Conservation (phyloP, 2,888 invertebrate genomes). For the Ormyrus nitidulus region DNA sequence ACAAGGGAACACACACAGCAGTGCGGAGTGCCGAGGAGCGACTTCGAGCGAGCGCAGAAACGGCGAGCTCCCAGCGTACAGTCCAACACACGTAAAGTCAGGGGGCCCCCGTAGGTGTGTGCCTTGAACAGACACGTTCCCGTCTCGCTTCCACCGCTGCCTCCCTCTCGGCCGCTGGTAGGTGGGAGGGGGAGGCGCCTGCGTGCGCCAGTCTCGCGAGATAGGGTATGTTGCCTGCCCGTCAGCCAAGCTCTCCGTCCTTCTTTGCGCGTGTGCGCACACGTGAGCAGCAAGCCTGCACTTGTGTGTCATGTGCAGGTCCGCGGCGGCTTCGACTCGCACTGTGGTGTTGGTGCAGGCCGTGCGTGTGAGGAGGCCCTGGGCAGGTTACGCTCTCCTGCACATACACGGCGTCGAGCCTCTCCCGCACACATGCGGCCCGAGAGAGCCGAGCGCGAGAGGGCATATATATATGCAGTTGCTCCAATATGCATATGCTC, state of each 20-base stretch:
- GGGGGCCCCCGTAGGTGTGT: not conserved
- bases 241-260: not conserved
- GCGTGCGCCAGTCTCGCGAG: not conserved
- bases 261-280: conserved; percentile 35
- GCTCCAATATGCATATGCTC: too few species aligned
- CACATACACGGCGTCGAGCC: conserved; percentile 18
- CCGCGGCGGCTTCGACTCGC: too few species aligned
- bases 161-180: not conserved
- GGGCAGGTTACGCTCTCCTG: conserved; percentile 35
- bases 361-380: not conserved
- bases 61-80: not conserved
- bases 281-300: conserved; percentile 16
- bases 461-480: not conserved
- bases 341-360: not conserved
- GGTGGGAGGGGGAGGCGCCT: not conserved
- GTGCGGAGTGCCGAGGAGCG: conserved; percentile 6
- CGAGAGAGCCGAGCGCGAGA: too few species aligned
- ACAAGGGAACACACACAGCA: not conserved
- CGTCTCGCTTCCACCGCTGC: conserved; percentile 37
- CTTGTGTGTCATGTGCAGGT: too few species aligned
- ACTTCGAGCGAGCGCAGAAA: not conserved
- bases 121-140: not conserved
- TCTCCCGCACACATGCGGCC: not conserved
- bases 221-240: conserved; percentile 17
- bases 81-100: too few species aligned